Base-by-base conservation (phyloP, 1,140 invertebrate genomes). In the Drosophila kanapiae region DNA sequence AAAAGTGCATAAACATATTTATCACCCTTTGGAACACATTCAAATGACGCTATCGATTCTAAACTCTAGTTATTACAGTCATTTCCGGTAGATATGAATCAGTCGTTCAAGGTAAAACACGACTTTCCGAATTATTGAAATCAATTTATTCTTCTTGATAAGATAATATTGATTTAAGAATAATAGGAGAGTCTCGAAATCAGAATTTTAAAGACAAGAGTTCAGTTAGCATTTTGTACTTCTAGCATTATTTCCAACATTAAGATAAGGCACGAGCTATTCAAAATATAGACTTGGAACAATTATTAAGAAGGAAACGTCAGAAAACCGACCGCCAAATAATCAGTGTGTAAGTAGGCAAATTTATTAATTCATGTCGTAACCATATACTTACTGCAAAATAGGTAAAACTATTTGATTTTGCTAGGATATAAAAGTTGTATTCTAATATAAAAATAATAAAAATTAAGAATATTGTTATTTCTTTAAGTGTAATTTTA, bases 91-190 rank as follows among this genome's bases (percentile, higher is more conserved):
- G 13, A 29, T 29, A 29, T n/a, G n/a, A 9, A n/a, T 40, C 27
- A 6, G 14, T 13, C n/a, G 40, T 38, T 56, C 35, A 38, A 56
- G 53, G 53, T 56, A 18, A 23, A 33, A 51, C 49, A 51, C 29
- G 29, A 33, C 29, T 51, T 54, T 54, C 51, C 51, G 51, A 54
- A 54, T 54, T 54, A 23, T n/a, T 23, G 18, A 13, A 9, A 38
- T 23, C 18, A 23, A 54, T 54, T 14, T 23, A 37, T 23, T 53
- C 9, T 49, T 49, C 48, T 18, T 18, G 60, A 62, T 62, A 38
- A 62, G 60, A 62, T 62, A 40, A 31, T 6, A 13, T 18, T 51
- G 29, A 38, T 53, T 62, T 13, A 62, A 38, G 43, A 60, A 49
- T n/a, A 60, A 6, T 1, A 4, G 16, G 13, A 37, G 13, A 23